Percentiles rank a stretch among this genome's conserved stretches.
Conservation (phyloP, 2,113 vertebrate genomes). For the Progne subis region DNA sequence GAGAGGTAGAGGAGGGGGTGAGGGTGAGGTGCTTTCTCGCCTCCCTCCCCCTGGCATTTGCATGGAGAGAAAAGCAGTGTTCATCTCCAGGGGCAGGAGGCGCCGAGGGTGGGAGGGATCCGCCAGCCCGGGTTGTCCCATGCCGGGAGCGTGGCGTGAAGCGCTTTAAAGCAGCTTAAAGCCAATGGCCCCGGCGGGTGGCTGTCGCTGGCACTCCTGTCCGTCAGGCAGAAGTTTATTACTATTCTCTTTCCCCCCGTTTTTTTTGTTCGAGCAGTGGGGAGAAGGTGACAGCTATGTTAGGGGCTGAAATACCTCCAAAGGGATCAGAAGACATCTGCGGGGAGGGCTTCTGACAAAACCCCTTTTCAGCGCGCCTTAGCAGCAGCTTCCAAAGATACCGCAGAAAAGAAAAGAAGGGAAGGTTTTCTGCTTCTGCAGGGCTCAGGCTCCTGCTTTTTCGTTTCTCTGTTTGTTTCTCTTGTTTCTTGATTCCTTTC, state of each 20-base stretch:
- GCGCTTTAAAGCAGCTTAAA: too few relatives aligned
- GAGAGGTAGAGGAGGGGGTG: not conserved
- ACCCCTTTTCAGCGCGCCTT: constrained; percentile 12
- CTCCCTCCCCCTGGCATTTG: not conserved
- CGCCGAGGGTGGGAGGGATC: not conserved
- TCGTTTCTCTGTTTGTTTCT: constrained; percentile 9
- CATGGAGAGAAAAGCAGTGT: not conserved
- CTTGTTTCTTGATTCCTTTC: not conserved
- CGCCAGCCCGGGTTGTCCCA: not conserved
- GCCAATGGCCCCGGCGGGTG: constrained; percentile 28
- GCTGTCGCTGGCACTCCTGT: constrained; percentile 18
- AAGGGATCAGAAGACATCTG: constrained; percentile 56
- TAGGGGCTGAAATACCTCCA: constrained; percentile 40
- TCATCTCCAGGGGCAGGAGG: not conserved
- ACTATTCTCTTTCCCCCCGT: constrained; percentile 26
- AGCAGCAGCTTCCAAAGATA: constrained; percentile 35
- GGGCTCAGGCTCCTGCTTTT: not conserved
- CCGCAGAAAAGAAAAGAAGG: not conserved
- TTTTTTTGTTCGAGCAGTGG: not conserved
- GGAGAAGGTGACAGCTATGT: constrained; percentile 58
- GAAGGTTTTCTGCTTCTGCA: constrained; percentile 21
- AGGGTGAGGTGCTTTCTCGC: not conserved
- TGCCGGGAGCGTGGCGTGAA: too few relatives aligned
- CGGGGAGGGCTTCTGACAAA: constrained; percentile 45
- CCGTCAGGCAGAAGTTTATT: constrained; percentile 50